phyloP scores from a whole-genome alignment of 1,140 invertebrate genomes.

The Pseudomyrmex dendroicus region DNA sequence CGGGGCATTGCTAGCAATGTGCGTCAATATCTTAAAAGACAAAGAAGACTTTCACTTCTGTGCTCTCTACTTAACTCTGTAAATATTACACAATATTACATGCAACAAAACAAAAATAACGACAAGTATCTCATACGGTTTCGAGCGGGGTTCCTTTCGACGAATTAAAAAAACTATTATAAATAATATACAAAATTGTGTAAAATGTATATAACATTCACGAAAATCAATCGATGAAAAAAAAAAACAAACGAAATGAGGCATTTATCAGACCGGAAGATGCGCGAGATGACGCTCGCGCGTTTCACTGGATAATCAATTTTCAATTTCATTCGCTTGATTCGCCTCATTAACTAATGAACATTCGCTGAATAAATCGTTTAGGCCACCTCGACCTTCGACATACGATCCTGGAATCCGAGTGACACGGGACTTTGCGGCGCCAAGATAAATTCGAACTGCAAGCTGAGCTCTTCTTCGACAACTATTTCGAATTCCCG shows the following conservation, averaged over 20 bases:
- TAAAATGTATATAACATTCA: slow-evolving; percentile 46
- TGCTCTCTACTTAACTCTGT: slow-evolving; percentile 67
- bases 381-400: slow-evolving; percentile 63
- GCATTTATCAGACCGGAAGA: background rate
- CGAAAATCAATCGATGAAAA: slow-evolving; percentile 50
- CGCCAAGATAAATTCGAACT: slow-evolving; percentile 92
- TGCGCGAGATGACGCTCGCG: background rate
- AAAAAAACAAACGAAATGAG: background rate
- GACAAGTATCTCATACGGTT: slow-evolving; percentile 70
- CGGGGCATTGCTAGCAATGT: slow-evolving; percentile 30
- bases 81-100: slow-evolving; percentile 64
- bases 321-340: slow-evolving; percentile 23
- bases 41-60: slow-evolving; percentile 41
- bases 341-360: background rate
- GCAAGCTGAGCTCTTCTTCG: slow-evolving; percentile 88
- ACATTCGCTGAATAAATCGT: slow-evolving; percentile 22
- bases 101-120: slow-evolving; percentile 52
- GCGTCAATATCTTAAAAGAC: slow-evolving; percentile 58
- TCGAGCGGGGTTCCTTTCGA: slow-evolving; percentile 69
- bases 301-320: slow-evolving; percentile 1
- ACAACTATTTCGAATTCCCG: slow-evolving; percentile 89
- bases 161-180: slow-evolving; percentile 69
- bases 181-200: slow-evolving; percentile 49
- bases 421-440: slow-evolving; percentile 90
- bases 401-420: slow-evolving; percentile 86